Evolutionary conservation across 2,888 invertebrate genomes (phyloP), one percentile per base, ranked within the genome.

Genomic region (Catocala fraxini): DNA sequence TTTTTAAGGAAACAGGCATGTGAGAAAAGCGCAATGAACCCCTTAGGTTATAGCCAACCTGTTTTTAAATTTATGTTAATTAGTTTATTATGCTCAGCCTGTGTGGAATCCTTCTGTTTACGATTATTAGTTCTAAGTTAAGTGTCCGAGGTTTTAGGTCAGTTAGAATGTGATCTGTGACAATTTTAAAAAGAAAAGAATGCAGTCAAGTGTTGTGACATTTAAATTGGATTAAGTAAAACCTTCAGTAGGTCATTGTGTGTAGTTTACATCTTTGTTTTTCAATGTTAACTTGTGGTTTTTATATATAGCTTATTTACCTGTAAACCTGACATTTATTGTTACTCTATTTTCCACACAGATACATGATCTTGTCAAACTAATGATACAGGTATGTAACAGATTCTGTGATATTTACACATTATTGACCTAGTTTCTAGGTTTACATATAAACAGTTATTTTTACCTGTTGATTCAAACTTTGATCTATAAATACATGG

Each of bases 1-100:
- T 82, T 85, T 91, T 89, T 83, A 81, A 77, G 81, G 82, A 87
- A 85, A 87, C 78, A 87, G 84, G 82, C 89, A 91, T 86, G 90
- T 84, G 89, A 84, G 85, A 85, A 85, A 87, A 83, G 86, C 85
- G 73, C 86, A 87, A 84, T 80, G 85, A 87, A 87, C 84, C 85
- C 85, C 86, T 71, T 87, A 89, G 90, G 91, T 90, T 91, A 89
- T 82, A 84, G 77, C 69, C 81, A 82, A 80, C 80, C 83, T 85
- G 86, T 86, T 84, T 83, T 81, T 76, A 78, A 70, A 82, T 84
- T 80, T 83, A 84, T 87, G 83, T 82, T 85, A 83, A 86, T 89
- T 80, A 82, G 73, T 65, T 68, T 75, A 79, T 60, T 69, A 67
- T 76, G 63, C 33, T 73, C 76, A 80, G 71, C 65, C 70, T 70